Base-by-base conservation (phyloP, 2,888 invertebrate species). In the Periphyllus acericola region DNA sequence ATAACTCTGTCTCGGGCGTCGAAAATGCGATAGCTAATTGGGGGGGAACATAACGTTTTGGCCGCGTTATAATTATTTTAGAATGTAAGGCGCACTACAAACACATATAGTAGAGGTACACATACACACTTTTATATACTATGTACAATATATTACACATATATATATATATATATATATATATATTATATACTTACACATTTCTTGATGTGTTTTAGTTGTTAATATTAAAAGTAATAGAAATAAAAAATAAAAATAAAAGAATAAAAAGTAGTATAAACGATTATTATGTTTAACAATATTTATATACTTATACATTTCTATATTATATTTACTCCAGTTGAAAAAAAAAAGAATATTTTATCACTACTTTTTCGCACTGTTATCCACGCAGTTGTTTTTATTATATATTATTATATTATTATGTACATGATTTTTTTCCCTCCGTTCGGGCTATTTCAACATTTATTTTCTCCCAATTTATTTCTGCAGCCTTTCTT, bases 381-480 rank as follows among this genome's bases (percentile, higher is more conserved):
- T 60, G 83, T 83, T 83, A 83, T 75, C 75, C 14, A 83, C 36
- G 83, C 83, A 83, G 75, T 83, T 83, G 83, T 83, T n/a, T 82
- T 19, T 34, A 21, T 74, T 34, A 34, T 74, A 83, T 81, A 83
- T 83, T 75, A 60, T 40, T 75, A 60, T 40, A 83, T 81, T 32
- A 9, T 17, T 40, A 81, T 46, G 36, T 66, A 71, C n/a, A n/a
- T 79, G 5, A 40, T 40, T 36, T 71, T 11, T 71, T 80, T 66
- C 36, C 60, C 21, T 29, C 40, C 34, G 21, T 29, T 75, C 75
- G 6, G 83, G 40, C 55, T 83, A 75, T 83, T 83, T 83, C 60
- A 75, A 83, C 19, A 60, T 29, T 40, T 83, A 3, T 36, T 83
- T 83, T 83, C 40, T 60, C 40, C 40, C 55, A 29, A 75, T 83